These are phyloP conservation scores for Trogon surrucura DNA, from an alignment of 2,113 vertebrate genomes.

Conservation along the genomic window DNA sequence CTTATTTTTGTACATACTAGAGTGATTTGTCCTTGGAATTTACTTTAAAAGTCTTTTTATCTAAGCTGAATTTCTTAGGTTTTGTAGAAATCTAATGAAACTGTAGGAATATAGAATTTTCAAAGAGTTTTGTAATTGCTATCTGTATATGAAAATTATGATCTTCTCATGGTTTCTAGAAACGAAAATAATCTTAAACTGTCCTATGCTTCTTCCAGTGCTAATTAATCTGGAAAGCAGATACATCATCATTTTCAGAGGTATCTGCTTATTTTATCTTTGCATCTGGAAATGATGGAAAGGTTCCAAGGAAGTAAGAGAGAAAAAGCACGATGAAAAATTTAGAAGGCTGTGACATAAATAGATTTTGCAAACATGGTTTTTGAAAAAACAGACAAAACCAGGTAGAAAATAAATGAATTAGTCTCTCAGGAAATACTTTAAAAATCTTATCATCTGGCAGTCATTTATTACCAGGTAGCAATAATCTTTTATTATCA, in stretches of 20 bases:
- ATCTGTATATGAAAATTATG: not conserved
- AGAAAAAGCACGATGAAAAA: not conserved
- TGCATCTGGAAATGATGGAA: slow-evolving; percentile 42
- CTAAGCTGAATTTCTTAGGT: not conserved
- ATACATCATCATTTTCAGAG: slow-evolving; percentile 35
- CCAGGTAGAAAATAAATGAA: slow-evolving; percentile 38
- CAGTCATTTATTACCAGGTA: slow-evolving; percentile 25
- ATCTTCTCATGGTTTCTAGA: not conserved
- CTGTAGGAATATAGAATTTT: not conserved
- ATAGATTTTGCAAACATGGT: not conserved
- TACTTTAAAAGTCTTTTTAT: not conserved
- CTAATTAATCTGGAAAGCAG: slow-evolving; percentile 36
- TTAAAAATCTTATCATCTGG: slow-evolving; percentile 35
- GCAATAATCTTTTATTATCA: slow-evolving; percentile 54
- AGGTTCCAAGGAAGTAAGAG: slow-evolving; percentile 28
- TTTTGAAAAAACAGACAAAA: not conserved
- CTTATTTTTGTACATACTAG: slow-evolving; percentile 11
- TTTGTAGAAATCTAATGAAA: not conserved
- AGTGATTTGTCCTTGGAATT: slow-evolving; percentile 42
- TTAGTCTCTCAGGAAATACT: slow-evolving; percentile 36
- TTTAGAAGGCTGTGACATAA: not conserved
- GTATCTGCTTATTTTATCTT: slow-evolving; percentile 41
- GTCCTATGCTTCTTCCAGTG: not conserved
- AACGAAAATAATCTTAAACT: not conserved
- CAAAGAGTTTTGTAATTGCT: not conserved